Conservation (phyloP, 2,888 invertebrate species). For the Drosophila demipolita region DNA sequence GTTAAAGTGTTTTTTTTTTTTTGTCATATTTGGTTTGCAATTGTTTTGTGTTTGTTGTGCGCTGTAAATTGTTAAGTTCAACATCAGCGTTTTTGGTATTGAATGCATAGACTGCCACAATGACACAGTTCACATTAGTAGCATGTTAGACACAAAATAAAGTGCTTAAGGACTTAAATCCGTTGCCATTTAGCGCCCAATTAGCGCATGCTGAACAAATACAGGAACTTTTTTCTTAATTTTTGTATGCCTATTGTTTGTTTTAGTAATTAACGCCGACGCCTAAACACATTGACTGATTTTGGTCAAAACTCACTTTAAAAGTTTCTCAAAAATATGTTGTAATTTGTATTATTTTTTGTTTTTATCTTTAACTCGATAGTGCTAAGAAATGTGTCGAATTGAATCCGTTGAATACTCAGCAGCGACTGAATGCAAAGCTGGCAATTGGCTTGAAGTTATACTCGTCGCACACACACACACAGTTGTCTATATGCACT, state of each 20-base stretch:
- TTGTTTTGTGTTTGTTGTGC: constrained; percentile 25
- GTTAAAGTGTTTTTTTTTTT: not conserved
- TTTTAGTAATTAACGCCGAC: constrained; percentile 27
- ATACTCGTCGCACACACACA: constrained; percentile 66
- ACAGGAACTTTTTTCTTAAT: constrained; percentile 20
- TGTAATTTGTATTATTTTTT: constrained; percentile 8
- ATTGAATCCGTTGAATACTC: constrained; percentile 79
- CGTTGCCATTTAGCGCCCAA: constrained; percentile 31
- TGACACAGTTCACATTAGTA: constrained; percentile 27
- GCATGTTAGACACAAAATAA: not conserved
- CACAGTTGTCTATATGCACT: constrained; percentile 7
- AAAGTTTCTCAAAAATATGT: constrained; percentile 12
- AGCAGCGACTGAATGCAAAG: constrained; percentile 81
- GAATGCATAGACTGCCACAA: constrained; percentile 17
- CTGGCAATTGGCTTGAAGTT: constrained; percentile 79
- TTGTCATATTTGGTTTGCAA: constrained; percentile 13
- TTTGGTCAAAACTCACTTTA: constrained; percentile 60
- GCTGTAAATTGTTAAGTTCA: constrained; percentile 56
- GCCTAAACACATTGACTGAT: not conserved
- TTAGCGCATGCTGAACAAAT: constrained; percentile 39
- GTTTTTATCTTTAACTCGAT: constrained; percentile 13
- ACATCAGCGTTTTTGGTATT: constrained; percentile 27
- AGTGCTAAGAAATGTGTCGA: constrained; percentile 36
- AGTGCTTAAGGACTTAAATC: constrained; percentile 25
- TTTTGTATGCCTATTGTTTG: constrained; percentile 7